Evolutionary conservation across 2,888 invertebrate genomes (phyloP).

Genomic region (Schizaphis graminum): DNA sequence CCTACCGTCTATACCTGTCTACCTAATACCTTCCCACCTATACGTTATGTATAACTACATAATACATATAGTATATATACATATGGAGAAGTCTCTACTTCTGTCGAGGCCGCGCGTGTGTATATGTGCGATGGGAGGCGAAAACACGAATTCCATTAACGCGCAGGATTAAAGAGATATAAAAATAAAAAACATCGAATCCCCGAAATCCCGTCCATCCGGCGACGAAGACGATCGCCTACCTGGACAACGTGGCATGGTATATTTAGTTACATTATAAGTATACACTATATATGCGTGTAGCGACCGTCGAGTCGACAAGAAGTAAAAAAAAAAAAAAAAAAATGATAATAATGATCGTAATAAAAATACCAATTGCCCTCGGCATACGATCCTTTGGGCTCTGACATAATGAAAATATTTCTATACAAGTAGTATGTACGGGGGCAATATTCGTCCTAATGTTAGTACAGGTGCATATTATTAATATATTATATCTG

Average conservation of each 20-base stretch:
- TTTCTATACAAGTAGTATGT: conserved; percentile 13
- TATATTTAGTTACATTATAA: background rate
- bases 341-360: conserved; percentile 43
- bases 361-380: conserved; percentile 31
- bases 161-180: conserved; percentile 22
- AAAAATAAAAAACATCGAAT: conserved; percentile 25
- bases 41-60: background rate
- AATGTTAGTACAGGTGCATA: background rate
- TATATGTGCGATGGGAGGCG: conserved; percentile 30
- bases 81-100: background rate
- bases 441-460: conserved; percentile 1
- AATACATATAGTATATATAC: background rate
- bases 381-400: background rate
- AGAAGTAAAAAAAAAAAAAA: background rate
- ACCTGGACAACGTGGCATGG: conserved; percentile 16
- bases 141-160: conserved; percentile 62
- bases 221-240: conserved; percentile 53
- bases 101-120: background rate
- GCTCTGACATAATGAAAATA: conserved; percentile 40
- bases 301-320: background rate
- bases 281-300: background rate
- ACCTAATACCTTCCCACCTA: background rate
- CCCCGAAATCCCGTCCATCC: conserved; percentile 56
- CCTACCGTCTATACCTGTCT: conserved; percentile 18
- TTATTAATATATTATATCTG: background rate